phyloP scores from a whole-genome alignment of 2,888 invertebrate species.

The Alsophila aescularia region DNA sequence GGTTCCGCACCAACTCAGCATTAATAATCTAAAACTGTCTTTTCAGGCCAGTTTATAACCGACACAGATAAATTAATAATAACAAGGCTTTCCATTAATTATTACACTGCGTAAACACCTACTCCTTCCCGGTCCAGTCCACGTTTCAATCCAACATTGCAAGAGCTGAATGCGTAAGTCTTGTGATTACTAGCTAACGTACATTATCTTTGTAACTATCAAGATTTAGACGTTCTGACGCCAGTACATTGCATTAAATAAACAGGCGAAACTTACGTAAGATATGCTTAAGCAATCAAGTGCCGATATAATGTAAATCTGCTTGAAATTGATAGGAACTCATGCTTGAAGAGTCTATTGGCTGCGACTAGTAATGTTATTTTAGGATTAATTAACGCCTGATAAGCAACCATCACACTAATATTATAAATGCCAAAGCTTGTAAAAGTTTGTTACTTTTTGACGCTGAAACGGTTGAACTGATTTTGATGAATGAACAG shows the following conservation, averaged over 20 bases:
- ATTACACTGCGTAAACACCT: conserved; percentile 8
- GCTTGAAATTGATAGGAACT: conserved; percentile 36
- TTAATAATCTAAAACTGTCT: not conserved
- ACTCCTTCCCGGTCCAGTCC: conserved; percentile 14
- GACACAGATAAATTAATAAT: conserved; percentile 10
- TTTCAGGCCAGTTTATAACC: not conserved
- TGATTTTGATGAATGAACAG: too few relatives aligned
- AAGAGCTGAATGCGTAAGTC: conserved; percentile 24
- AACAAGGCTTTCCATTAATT: conserved; percentile 18
- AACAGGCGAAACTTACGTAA: conserved; percentile 32
- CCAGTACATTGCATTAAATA: conserved; percentile 17
- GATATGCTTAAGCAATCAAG: conserved; percentile 28
- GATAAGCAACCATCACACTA: too few relatives aligned
- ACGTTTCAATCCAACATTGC: conserved; percentile 20
- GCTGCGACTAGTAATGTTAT: conserved; percentile 13
- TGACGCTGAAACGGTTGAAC: too few relatives aligned
- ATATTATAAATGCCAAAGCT: too few relatives aligned
- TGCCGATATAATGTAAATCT: conserved; percentile 31
- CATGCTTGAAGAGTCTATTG: conserved; percentile 27
- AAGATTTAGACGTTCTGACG: conserved; percentile 30
- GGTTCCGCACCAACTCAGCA: too few relatives aligned
- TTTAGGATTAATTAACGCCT: not conserved
- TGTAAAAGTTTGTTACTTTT: too few relatives aligned
- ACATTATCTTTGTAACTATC: conserved; percentile 23
- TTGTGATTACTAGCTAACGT: conserved; percentile 26